Evolutionary conservation across 2,888 invertebrate species (phyloP).

Genomic region (Amblyjoppa fuscipennis): DNA sequence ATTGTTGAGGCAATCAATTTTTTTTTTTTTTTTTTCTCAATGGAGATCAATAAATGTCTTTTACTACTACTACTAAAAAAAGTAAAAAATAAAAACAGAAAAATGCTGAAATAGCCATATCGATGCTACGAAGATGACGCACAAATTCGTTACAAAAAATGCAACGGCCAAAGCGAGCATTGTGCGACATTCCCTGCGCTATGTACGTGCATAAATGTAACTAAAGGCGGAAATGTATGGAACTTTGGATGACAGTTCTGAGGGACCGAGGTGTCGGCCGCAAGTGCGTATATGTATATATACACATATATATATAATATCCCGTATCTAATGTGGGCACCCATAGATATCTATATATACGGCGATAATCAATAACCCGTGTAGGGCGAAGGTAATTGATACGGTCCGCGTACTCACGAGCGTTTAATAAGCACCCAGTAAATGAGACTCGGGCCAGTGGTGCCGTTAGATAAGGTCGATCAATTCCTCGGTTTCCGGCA

Average conservation of each 20-base stretch:
- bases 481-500: constrained; percentile 45
- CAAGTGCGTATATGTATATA: neutral
- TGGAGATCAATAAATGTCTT: too few species aligned
- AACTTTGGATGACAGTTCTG: constrained; percentile 2
- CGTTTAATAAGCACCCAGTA: constrained; percentile 44
- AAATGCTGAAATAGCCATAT: too few species aligned
- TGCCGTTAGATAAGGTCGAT: constrained; percentile 47
- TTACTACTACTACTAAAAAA: too few species aligned
- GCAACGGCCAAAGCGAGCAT: too few species aligned
- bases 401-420: constrained; percentile 30
- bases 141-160: too few species aligned
- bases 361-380: constrained; percentile 18
- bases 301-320: too few species aligned
- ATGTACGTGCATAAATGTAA: neutral
- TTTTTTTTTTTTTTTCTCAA: too few species aligned
- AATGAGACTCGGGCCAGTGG: constrained; percentile 24
- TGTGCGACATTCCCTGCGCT: neutral
- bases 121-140: too few species aligned
- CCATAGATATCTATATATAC: neutral
- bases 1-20: too few species aligned
- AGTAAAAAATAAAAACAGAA: too few species aligned
- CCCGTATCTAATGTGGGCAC: too few species aligned
- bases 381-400: constrained; percentile 30
- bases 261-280: neutral
- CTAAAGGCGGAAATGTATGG: neutral